Evolutionary conservation across 1,140 invertebrate genomes (phyloP).

Genomic region (Drosophila tsacasi): DNA sequence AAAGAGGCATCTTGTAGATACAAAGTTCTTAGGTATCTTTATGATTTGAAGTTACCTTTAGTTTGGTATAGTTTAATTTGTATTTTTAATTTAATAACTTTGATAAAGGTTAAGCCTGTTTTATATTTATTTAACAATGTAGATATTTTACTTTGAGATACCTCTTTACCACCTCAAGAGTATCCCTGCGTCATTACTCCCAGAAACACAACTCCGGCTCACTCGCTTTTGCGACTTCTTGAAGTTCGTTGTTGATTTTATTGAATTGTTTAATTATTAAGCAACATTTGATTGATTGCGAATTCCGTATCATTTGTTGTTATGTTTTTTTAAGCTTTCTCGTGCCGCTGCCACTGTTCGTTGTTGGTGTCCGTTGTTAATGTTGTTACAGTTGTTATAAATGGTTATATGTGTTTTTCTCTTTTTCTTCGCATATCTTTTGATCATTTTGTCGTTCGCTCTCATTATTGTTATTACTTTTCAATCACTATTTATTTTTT

Average conservation of each 20-base stretch:
- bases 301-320: slow-evolving; percentile 78
- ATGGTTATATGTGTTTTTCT: slow-evolving; percentile 44
- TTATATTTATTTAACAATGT: neutral
- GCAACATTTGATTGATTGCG: slow-evolving; percentile 84
- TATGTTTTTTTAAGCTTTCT: slow-evolving; percentile 80
- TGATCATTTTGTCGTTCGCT: slow-evolving; percentile 72
- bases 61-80: neutral
- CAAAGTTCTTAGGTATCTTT: neutral
- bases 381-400: slow-evolving; percentile 59
- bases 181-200: slow-evolving; percentile 13
- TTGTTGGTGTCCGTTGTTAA: slow-evolving; percentile 38
- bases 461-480: slow-evolving; percentile 81
- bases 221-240: slow-evolving; percentile 50
- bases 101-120: too few species aligned
- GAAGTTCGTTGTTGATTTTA: slow-evolving; percentile 72
- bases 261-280: slow-evolving; percentile 85
- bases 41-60: neutral
- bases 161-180: slow-evolving; percentile 1
- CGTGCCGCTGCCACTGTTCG: slow-evolving; percentile 42
- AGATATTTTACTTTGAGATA: too few species aligned
- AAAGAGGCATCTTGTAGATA: neutral
- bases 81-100: too few species aligned
- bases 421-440: slow-evolving; percentile 38
- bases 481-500: slow-evolving; percentile 62
- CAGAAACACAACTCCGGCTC: slow-evolving; percentile 6